Evolutionary conservation across 2,113 vertebrate species (phyloP).

Genomic region (Vidua macroura): DNA sequence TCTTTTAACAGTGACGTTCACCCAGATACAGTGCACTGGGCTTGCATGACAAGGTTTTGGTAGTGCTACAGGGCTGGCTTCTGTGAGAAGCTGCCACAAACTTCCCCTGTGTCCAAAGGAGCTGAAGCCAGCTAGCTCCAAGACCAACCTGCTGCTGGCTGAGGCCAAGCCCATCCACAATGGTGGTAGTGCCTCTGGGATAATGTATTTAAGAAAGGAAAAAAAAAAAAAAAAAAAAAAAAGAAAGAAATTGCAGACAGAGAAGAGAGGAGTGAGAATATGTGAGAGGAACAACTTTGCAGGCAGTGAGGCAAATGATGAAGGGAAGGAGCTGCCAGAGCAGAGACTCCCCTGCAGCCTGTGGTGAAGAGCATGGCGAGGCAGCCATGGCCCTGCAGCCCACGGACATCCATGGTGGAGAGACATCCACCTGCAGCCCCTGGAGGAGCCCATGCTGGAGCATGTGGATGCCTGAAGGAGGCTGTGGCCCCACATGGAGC

Average conservation of each 20-base stretch:
- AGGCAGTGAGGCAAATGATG: not conserved
- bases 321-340: not conserved
- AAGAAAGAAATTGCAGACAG: not conserved
- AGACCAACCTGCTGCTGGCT: not conserved
- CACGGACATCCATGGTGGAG: not conserved
- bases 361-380: not conserved
- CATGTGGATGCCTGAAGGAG: not conserved
- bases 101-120: fast-evolving
- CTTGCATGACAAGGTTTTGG: not conserved
- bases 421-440: not conserved
- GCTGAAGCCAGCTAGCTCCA: not conserved
- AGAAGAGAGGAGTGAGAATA: not conserved
- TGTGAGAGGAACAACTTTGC: not conserved
- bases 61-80: not conserved
- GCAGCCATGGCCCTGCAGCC: not conserved
- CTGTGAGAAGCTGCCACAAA: not conserved
- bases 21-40: not conserved
- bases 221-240: no score
- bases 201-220: not conserved
- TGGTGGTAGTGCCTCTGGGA: not conserved
- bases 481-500: not conserved
- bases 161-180: not conserved
- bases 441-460: not conserved
- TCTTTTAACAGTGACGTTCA: not conserved
- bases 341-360: not conserved